Evolutionary conservation across 2,888 invertebrate species (phyloP).

Genomic region (Epistrophe grossulariae): DNA sequence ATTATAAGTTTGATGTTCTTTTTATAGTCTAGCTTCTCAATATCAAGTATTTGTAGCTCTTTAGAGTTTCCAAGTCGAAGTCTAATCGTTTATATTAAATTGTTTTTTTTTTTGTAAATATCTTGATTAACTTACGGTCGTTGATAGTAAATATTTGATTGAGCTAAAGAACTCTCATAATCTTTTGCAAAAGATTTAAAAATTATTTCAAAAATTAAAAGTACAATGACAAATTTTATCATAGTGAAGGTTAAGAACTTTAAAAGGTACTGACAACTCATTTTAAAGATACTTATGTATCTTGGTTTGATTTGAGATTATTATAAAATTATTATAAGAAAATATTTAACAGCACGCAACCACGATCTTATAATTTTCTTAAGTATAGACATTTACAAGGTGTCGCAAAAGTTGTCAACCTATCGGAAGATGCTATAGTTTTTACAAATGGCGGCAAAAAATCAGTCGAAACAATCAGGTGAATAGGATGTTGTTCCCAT

Average conservation of each 20-base stretch:
- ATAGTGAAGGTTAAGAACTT: slow-evolving; percentile 3
- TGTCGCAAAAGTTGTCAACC: too few species aligned
- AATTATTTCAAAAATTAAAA: slow-evolving; percentile 2
- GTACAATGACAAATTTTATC: neutral
- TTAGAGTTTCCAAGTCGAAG: slow-evolving; percentile 58
- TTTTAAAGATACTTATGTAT: neutral
- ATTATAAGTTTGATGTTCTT: slow-evolving; percentile 81
- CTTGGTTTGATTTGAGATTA: neutral
- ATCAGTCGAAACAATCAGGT: too few species aligned
- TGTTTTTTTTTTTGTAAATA: neutral
- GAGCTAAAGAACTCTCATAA: slow-evolving; percentile 51
- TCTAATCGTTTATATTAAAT: slow-evolving; percentile 70
- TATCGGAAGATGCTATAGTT: too few species aligned
- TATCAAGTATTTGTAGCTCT: slow-evolving; percentile 75
- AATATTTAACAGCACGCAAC: slow-evolving; percentile 6
- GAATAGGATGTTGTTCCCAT: too few species aligned
- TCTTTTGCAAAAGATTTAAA: neutral
- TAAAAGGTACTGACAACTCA: slow-evolving; percentile 16
- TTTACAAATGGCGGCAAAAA: too few species aligned
- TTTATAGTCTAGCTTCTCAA: slow-evolving; percentile 51
- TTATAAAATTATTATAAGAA: neutral
- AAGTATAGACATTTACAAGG: neutral
- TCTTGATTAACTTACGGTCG: slow-evolving; percentile 76
- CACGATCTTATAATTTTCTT: neutral
- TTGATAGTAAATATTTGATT: slow-evolving; percentile 78